These are phyloP conservation scores for Exocentrus adspersus DNA, from an alignment of 2,888 invertebrate species.

Conservation along the genomic window DNA sequence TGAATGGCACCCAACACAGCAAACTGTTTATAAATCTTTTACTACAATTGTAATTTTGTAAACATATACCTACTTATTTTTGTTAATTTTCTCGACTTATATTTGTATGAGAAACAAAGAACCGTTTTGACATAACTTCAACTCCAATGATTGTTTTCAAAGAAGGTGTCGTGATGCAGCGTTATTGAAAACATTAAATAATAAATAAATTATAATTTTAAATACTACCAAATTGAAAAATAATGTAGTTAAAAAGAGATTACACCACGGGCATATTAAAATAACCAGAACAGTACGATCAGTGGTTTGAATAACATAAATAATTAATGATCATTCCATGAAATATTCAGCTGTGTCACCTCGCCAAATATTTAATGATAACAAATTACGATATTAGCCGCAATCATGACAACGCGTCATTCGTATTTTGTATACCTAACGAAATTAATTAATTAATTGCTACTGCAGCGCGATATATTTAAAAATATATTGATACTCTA, in stretches of 20 bases:
- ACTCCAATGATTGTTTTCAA: no score
- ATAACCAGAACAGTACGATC: conserved; percentile 28
- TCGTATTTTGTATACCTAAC: background rate
- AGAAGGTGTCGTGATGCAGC: no score
- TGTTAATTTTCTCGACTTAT: no score
- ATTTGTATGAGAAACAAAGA: no score
- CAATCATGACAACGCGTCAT: background rate
- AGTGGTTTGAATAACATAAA: conserved; percentile 19
- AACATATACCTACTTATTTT: no score
- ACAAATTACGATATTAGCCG: conserved; percentile 9
- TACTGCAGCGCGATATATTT: background rate
- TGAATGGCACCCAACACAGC: no score
- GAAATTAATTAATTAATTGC: conserved; percentile 2
- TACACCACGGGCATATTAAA: conserved; percentile 30
- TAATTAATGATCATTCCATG: conserved; percentile 13
- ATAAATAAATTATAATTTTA: conserved; percentile 6
- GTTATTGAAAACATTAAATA: no score
- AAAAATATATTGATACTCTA: background rate
- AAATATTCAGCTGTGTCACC: background rate
- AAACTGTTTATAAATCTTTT: no score
- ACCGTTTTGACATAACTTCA: no score
- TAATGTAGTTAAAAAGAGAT: conserved; percentile 36
- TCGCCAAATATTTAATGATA: conserved; percentile 12
- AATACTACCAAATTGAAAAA: conserved; percentile 30
- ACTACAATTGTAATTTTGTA: no score